Evolutionary conservation across 1,140 invertebrate species (phyloP), one percentile per base, ranked within the genome.

Genomic region (Formica exsecta): DNA sequence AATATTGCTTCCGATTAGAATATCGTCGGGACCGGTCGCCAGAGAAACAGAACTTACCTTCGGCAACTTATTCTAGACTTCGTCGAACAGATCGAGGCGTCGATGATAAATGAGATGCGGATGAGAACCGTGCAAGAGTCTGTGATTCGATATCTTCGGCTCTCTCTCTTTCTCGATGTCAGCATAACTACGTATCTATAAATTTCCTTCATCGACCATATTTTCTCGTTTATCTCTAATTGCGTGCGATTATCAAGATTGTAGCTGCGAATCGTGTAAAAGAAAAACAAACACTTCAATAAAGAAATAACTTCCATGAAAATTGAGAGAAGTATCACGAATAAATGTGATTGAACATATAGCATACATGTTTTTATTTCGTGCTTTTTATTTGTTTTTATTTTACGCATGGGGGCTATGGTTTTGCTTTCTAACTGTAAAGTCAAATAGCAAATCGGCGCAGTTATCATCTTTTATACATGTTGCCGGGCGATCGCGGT

Each of bases 1-100:
- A 32, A 81, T 81, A 81, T 48, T 71, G 54, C 79, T 73, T 73
- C 66, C 54, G 79, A 81, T 71, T 81, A 73, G 51, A 81, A 81
- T 81, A 73, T 80, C 76, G 57, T 79, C 62, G 44, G 4, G 57
- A 57, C 6, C 41, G 48, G 7, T 4, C 36, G 36, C 25, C 32
- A 8, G 8, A 70, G 54, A 61, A 11, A 51, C 16, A 51, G 25
- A 11, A 13, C 51, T 41, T 71, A 59, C 16, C 22, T 25, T 11
- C 8, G 32, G 5, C 38, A 61, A 81, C 25, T 71, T 81, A 68
- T 71, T 61, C 41, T 59, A 22, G 22, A 80, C n/a, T 71, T 81
- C 11, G 7, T 61, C 38, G 48, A 68, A 57, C n/a, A 25, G 19
- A 13, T 6, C 51, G 64, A 29, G 1, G 0, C 22, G 0, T 61